These are phyloP conservation scores for Sphaerophoria rueppellii DNA, from an alignment of 2,888 invertebrate genomes.

Conservation along the genomic window DNA sequence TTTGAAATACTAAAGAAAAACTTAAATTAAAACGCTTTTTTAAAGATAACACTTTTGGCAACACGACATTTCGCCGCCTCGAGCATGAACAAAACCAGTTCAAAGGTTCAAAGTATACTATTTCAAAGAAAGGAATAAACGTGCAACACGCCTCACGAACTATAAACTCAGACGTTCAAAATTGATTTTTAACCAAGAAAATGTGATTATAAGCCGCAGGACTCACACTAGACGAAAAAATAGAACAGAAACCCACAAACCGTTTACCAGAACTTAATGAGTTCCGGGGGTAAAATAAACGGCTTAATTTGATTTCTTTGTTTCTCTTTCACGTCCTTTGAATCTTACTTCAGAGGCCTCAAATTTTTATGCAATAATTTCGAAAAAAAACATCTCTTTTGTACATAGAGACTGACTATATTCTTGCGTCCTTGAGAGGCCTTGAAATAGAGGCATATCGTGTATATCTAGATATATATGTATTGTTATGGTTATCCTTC, in stretches of 20 bases:
- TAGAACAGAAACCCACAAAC: background rate
- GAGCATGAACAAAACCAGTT: background rate
- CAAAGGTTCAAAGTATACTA: background rate
- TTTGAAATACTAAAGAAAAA: background rate
- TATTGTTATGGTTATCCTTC: conserved; percentile 9
- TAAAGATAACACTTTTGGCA: background rate
- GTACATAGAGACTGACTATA: background rate
- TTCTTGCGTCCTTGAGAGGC: conserved; percentile 12
- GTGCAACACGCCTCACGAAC: background rate
- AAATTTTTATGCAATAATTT: background rate
- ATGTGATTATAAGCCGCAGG: conserved; percentile 10
- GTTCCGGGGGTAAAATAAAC: conserved; percentile 1
- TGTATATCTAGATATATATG: no score
- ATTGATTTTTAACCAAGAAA: conserved; percentile 10
- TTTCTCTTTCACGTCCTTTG: background rate
- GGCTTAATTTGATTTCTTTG: conserved; percentile 8
- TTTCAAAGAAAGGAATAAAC: background rate
- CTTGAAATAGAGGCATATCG: background rate
- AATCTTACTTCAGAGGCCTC: background rate
- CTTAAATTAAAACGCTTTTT: no score
- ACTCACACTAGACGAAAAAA: background rate
- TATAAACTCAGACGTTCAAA: background rate
- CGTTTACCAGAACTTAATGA: conserved; percentile 1
- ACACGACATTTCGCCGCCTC: background rate
- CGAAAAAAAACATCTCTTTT: no score